Evolutionary conservation across 2,797 vertebrate species (phyloP).

Genomic region (Pseudochirops cupreus): DNA sequence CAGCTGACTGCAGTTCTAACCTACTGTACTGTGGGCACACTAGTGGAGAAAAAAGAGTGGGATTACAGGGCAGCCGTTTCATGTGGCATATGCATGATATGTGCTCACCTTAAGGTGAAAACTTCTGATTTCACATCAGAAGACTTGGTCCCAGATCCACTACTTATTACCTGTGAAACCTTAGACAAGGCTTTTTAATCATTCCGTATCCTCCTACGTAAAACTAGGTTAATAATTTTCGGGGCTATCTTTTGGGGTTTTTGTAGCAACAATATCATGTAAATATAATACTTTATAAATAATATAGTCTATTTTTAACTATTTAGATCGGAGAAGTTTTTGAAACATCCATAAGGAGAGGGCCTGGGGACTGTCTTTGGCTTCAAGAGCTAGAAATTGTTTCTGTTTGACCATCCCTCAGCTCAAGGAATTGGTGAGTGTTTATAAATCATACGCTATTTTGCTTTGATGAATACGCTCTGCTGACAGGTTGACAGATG

Average conservation of each 20-base stretch:
- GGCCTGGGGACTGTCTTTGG: not conserved
- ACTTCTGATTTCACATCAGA: not conserved
- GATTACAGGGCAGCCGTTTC: not conserved
- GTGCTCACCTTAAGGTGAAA: not conserved
- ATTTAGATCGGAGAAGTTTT: not conserved
- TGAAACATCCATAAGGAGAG: not conserved
- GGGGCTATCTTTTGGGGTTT: not conserved
- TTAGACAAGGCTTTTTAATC: not conserved
- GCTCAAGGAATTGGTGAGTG: not conserved
- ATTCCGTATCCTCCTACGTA: not conserved
- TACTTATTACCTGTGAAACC: not conserved
- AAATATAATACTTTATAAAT: not conserved
- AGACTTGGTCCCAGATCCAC: not conserved
- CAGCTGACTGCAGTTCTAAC: not conserved
- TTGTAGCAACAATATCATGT: not conserved
- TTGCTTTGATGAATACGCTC: not conserved
- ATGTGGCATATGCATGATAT: not conserved
- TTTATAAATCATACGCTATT: not conserved
- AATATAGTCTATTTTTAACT: not conserved
- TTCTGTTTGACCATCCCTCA: not conserved
- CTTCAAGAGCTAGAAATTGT: not conserved
- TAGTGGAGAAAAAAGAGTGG: not conserved
- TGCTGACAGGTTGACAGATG: not conserved
- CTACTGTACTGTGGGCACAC: not conserved
- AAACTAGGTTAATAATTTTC: not conserved